These are phyloP conservation scores for Tinea pellionella DNA, from an alignment of 2,888 invertebrate species.

Conservation along the genomic window DNA sequence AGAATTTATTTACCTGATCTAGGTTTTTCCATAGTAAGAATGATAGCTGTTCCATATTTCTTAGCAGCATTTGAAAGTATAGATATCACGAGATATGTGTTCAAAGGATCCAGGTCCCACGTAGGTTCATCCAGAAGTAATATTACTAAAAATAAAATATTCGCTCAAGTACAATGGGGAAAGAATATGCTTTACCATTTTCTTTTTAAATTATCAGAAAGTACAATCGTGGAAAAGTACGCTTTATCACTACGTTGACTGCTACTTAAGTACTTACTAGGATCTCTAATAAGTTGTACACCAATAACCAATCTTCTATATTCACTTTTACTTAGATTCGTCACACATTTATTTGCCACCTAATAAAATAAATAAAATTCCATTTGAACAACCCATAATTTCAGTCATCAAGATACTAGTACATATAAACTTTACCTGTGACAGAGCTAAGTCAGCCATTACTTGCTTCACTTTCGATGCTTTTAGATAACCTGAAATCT, in stretches of 20 bases:
- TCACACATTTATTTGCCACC: conserved; percentile 86
- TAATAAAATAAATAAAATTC: conserved; percentile 24
- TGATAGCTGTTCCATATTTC: conserved; percentile 89
- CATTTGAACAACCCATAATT: no score
- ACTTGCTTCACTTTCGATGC: conserved; percentile 91
- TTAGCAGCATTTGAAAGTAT: conserved; percentile 91
- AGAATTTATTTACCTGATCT: conserved; percentile 76
- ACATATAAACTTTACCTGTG: conserved; percentile 72
- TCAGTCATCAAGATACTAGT: no score
- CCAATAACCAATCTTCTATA: conserved; percentile 91
- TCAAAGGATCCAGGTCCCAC: conserved; percentile 92
- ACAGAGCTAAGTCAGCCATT: conserved; percentile 91
- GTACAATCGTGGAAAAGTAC: conserved; percentile 18
- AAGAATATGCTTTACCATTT: background rate
- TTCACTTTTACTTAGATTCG: conserved; percentile 89
- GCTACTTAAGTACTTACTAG: conserved; percentile 69
- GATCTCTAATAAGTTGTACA: conserved; percentile 92
- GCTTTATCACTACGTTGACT: background rate
- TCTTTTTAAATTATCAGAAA: no score
- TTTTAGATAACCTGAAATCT: conserved; percentile 81
- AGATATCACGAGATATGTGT: conserved; percentile 94
- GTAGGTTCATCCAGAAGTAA: conserved; percentile 94
- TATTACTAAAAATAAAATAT: conserved; percentile 72
- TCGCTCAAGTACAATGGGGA: background rate
- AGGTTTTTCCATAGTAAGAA: conserved; percentile 93